Evolutionary conservation across 2,888 invertebrate genomes (phyloP).

Genomic region (Cremastinae sp.): DNA sequence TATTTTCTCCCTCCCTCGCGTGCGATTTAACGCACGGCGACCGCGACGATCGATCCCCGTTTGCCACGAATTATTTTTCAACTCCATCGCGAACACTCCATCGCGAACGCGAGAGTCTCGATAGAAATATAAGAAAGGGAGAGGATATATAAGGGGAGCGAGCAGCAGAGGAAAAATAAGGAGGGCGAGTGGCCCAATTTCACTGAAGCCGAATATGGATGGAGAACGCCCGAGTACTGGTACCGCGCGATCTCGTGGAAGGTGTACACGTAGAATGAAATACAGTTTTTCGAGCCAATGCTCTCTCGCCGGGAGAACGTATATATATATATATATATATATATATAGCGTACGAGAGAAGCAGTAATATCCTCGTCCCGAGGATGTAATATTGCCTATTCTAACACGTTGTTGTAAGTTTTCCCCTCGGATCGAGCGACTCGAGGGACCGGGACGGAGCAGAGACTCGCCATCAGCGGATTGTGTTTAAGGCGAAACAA

Average conservation of each 20-base stretch:
- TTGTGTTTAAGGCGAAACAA: conserved; percentile 38
- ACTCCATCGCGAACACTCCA: conserved; percentile 1
- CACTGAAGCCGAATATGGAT: conserved; percentile 55
- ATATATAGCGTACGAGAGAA: neutral
- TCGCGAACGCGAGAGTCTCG: conserved; percentile 28
- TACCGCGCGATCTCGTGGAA: conserved; percentile 45
- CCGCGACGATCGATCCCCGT: conserved; percentile 10
- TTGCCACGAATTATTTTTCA: conserved; percentile 17
- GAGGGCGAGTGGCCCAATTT: conserved; percentile 55
- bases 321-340: conserved; percentile 9
- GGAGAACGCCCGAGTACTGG: conserved; percentile 45
- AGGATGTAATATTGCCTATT: conserved; percentile 55
- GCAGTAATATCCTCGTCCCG: conserved; percentile 4
- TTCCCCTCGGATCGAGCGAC: conserved; percentile 26
- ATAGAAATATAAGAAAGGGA: too few relatives aligned
- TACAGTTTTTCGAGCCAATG: conserved; percentile 32
- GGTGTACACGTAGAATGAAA: conserved; percentile 27
- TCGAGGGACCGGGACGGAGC: conserved; percentile 33
- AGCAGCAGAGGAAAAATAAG: conserved; percentile 9
- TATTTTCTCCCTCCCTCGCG: conserved; percentile 47
- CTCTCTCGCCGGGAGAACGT: conserved; percentile 14
- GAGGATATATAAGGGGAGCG: conserved; percentile 7
- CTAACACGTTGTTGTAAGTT: conserved; percentile 46
- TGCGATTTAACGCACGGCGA: too few relatives aligned
- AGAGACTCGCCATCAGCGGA: conserved; percentile 9